These are phyloP conservation scores for Agapetus fuscipes DNA, from an alignment of 2,888 invertebrate species.

Conservation along the genomic window DNA sequence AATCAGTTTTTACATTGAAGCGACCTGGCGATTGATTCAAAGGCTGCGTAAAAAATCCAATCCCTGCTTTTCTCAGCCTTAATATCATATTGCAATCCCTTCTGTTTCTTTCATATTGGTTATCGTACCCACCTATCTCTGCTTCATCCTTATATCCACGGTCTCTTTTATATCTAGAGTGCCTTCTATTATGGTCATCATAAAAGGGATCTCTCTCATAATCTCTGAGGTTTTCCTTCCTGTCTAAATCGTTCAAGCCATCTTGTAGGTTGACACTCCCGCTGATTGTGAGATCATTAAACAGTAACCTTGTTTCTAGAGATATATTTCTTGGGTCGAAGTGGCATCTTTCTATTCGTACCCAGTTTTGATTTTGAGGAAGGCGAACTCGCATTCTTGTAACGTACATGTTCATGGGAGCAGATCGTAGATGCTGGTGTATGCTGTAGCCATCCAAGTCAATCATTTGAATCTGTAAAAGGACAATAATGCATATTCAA, in stretches of 20 bases:
- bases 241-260: slow-evolving; percentile 29
- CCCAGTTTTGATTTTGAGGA: slow-evolving; percentile 57
- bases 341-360: slow-evolving; percentile 64
- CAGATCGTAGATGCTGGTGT: slow-evolving; percentile 51
- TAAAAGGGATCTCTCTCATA: slow-evolving; percentile 17
- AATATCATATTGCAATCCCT: slow-evolving; percentile 70
- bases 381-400: slow-evolving; percentile 59
- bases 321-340: slow-evolving; percentile 67
- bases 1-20: slow-evolving; percentile 67
- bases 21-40: slow-evolving; percentile 57
- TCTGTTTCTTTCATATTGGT: slow-evolving; percentile 30
- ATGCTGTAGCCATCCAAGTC: slow-evolving; percentile 55
- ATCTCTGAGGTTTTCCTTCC: slow-evolving; percentile 6
- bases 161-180: slow-evolving; percentile 27
- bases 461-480: slow-evolving; percentile 37
- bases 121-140: slow-evolving; percentile 28
- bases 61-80: slow-evolving; percentile 64
- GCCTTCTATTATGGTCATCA: slow-evolving; percentile 17
- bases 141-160: slow-evolving; percentile 35
- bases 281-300: slow-evolving; percentile 71
- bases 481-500: too few species aligned
- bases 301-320: slow-evolving; percentile 64
- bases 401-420: slow-evolving; percentile 59
- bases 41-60: slow-evolving; percentile 67
- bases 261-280: slow-evolving; percentile 59